Evolutionary conservation across 2,113 vertebrate genomes (phyloP).

Genomic region (Syngnathus scovelli): DNA sequence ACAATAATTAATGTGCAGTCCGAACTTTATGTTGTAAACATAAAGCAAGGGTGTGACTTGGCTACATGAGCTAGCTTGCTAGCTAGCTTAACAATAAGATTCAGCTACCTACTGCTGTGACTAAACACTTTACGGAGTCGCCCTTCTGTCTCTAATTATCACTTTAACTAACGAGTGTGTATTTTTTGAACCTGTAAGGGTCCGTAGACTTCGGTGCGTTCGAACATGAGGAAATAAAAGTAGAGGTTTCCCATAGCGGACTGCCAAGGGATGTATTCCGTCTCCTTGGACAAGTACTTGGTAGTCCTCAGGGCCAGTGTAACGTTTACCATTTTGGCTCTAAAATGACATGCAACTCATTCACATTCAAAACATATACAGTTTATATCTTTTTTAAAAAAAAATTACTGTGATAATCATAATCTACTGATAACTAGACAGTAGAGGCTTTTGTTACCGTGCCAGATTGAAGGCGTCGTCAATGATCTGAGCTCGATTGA

Average conservation of each 20-base stretch:
- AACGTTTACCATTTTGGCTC: slow-evolving; percentile 66
- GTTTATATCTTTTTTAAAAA: too few relatives aligned
- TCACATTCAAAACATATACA: neutral
- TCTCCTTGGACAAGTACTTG: slow-evolving; percentile 72
- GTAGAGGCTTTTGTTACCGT: slow-evolving; percentile 67
- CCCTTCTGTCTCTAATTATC: too few relatives aligned
- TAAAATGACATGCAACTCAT: slow-evolving; percentile 37
- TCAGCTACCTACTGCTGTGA: too few relatives aligned
- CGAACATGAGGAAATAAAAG: slow-evolving; percentile 82
- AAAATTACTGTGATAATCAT: neutral
- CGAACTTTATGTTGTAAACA: neutral
- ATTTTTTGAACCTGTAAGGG: slow-evolving; percentile 73
- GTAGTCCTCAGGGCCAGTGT: slow-evolving; percentile 80
- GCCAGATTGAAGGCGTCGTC: slow-evolving; percentile 89
- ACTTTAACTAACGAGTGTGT: neutral
- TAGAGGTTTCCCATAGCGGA: slow-evolving; percentile 75
- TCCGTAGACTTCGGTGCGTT: slow-evolving; percentile 80
- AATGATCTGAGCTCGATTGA: slow-evolving; percentile 90
- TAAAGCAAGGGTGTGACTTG: too few relatives aligned
- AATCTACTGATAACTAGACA: neutral
- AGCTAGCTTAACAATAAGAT: too few relatives aligned
- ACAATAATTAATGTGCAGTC: neutral
- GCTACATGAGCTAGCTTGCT: too few relatives aligned
- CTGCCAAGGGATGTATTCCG: slow-evolving; percentile 82
- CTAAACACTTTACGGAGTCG: too few relatives aligned